Conservation (phyloP, 1,140 invertebrate species). For the Mylabris phalerata region DNA sequence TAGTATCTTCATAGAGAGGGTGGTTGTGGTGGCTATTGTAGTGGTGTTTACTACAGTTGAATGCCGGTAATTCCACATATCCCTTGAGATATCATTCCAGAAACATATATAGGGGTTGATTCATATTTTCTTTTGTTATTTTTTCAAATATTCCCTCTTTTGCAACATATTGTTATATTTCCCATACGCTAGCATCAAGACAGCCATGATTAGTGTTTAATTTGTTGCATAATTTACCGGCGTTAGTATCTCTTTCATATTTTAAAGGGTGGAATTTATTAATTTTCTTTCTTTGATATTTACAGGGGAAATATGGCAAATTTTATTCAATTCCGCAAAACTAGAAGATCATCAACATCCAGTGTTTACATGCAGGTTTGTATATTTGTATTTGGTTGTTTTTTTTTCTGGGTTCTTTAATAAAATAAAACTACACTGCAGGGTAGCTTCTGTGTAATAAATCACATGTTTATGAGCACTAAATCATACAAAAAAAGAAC, state of each 20-base stretch:
- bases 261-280: background rate
- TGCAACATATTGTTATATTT: too few species aligned
- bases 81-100: slow-evolving; percentile 8
- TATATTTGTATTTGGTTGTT: background rate
- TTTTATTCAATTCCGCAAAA: slow-evolving; percentile 28
- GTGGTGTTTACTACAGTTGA: slow-evolving; percentile 25
- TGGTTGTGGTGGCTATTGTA: background rate
- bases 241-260: background rate
- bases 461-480: too few species aligned
- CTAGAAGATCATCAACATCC: slow-evolving; percentile 23
- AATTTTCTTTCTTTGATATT: slow-evolving; percentile 8
- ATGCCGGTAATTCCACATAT: slow-evolving; percentile 21
- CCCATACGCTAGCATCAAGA: too few species aligned
- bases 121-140: too few species aligned
- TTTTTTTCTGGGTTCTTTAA: too few species aligned
- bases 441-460: too few species aligned
- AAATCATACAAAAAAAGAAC: too few species aligned
- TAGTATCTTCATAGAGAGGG: background rate
- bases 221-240: slow-evolving; percentile 1
- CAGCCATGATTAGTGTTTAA: background rate
- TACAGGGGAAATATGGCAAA: slow-evolving; percentile 18
- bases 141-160: too few species aligned
- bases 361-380: slow-evolving; percentile 31
- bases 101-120: too few species aligned
- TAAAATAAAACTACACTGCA: too few species aligned